Conservation (phyloP, 2,113 vertebrate genomes). For the Stercorarius parasiticus region DNA sequence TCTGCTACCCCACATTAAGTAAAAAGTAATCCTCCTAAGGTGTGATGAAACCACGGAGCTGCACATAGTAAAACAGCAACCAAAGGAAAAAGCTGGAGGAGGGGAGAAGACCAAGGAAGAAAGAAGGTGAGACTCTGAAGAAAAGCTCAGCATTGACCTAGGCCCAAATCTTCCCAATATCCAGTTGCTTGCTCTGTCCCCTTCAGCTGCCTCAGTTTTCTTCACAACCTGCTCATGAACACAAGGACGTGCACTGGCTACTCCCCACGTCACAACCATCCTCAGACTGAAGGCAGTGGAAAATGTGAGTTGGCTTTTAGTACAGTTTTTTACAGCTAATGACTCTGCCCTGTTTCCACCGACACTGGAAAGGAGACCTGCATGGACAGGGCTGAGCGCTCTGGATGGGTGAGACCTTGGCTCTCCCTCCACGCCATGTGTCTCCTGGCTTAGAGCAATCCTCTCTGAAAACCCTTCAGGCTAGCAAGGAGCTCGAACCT, state of each 20-base stretch:
- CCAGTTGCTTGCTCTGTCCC: background rate
- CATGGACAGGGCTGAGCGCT: accelerated
- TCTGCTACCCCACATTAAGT: background rate
- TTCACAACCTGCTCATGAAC: background rate
- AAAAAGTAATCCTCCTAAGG: background rate
- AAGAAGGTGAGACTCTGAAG: background rate
- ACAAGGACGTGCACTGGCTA: background rate
- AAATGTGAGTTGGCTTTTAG: background rate
- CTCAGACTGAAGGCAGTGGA: background rate
- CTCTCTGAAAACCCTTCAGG: background rate
- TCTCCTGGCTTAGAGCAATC: background rate
- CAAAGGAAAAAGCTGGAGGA: background rate
- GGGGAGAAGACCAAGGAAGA: background rate
- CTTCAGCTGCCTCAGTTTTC: background rate
- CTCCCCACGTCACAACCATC: background rate
- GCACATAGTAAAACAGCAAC: background rate
- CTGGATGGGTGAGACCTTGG: background rate
- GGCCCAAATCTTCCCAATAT: background rate
- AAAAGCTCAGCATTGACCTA: background rate
- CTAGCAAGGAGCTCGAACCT: background rate
- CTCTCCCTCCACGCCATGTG: accelerated
- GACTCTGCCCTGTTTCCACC: background rate
- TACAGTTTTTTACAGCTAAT: background rate
- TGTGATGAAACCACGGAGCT: background rate
- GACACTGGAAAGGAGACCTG: background rate